Percentiles rank a stretch among this genome's conserved stretches.
Evolutionary conservation across 2,888 invertebrate genomes (phyloP).

Genomic region (Melangyna quadrimaculata): DNA sequence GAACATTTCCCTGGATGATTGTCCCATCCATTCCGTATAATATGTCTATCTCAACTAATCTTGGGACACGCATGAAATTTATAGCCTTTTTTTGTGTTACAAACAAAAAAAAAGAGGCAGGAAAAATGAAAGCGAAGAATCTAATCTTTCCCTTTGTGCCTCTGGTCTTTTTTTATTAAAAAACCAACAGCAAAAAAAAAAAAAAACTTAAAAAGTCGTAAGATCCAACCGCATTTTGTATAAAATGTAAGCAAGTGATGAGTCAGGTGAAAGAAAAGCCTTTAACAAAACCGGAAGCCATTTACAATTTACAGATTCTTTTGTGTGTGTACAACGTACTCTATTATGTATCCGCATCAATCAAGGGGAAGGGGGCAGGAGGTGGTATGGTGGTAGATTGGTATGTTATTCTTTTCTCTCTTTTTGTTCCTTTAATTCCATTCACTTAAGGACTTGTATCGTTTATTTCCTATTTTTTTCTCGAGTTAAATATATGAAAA

Average conservation of each 20-base stretch:
- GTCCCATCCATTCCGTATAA: slow-evolving; percentile 1
- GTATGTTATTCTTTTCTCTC: neutral
- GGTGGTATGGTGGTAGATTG: too few relatives aligned
- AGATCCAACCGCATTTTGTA: slow-evolving; percentile 50
- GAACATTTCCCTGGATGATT: slow-evolving; percentile 32
- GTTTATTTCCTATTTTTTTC: neutral
- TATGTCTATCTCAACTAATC: slow-evolving; percentile 14
- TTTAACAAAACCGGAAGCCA: slow-evolving; percentile 68
- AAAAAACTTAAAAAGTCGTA: slow-evolving; percentile 64
- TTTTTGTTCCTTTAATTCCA: neutral
- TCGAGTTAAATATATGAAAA: neutral
- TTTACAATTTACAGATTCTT: slow-evolving; percentile 68
- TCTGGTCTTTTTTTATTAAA: neutral
- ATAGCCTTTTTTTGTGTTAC: slow-evolving; percentile 41
- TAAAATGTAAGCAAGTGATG: slow-evolving; percentile 64
- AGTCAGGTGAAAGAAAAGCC: slow-evolving; percentile 68
- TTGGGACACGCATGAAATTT: slow-evolving; percentile 60
- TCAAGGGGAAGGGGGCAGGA: too few relatives aligned
- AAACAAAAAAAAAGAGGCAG: slow-evolving; percentile 1
- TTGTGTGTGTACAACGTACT: slow-evolving; percentile 62
- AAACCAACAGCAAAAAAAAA: slow-evolving; percentile 48
- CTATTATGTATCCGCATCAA: neutral
- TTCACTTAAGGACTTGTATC: neutral
- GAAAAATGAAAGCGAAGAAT: slow-evolving; percentile 10
- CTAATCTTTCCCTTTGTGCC: neutral